Conservation (phyloP, 2,888 invertebrate genomes). For the Pinctada fucata region DNA sequence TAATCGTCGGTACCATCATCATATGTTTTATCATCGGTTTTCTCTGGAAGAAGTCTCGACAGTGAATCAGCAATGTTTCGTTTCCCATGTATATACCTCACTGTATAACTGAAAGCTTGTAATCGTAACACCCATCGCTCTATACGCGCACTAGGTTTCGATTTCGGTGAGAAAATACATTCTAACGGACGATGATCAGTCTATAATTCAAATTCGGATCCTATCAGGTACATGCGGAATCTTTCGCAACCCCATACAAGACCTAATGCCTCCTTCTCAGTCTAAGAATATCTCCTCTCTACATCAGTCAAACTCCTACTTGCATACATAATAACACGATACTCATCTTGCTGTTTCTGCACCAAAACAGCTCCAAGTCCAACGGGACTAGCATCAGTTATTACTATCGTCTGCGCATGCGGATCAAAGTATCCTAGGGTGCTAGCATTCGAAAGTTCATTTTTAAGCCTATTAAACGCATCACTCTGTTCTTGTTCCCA, state of each 20-base stretch:
- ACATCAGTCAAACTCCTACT: conserved; percentile 34
- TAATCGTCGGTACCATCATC: no score
- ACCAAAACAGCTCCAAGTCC: conserved; percentile 44
- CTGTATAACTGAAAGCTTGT: neutral
- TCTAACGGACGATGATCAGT: conserved; percentile 51
- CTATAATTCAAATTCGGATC: conserved; percentile 36
- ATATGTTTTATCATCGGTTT: no score
- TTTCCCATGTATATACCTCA: neutral
- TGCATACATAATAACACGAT: conserved; percentile 37
- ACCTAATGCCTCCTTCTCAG: conserved; percentile 42
- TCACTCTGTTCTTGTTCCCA: conserved; percentile 23
- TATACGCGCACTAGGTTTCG: no score
- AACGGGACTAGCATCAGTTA: conserved; percentile 44
- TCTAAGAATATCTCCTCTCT: conserved; percentile 43
- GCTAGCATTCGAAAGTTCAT: conserved; percentile 24
- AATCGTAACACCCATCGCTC: neutral
- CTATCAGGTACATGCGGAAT: conserved; percentile 39
- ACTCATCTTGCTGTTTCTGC: conserved; percentile 34
- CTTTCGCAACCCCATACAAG: conserved; percentile 44
- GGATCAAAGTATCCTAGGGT: conserved; percentile 41
- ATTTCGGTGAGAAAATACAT: conserved; percentile 37
- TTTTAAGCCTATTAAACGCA: conserved; percentile 34
- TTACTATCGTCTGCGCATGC: conserved; percentile 31
- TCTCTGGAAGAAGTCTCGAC: no score
- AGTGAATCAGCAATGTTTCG: conserved; percentile 44